Evolutionary conservation across 2,888 invertebrate genomes (phyloP).

Genomic region (Synanthedon tipuliformis): DNA sequence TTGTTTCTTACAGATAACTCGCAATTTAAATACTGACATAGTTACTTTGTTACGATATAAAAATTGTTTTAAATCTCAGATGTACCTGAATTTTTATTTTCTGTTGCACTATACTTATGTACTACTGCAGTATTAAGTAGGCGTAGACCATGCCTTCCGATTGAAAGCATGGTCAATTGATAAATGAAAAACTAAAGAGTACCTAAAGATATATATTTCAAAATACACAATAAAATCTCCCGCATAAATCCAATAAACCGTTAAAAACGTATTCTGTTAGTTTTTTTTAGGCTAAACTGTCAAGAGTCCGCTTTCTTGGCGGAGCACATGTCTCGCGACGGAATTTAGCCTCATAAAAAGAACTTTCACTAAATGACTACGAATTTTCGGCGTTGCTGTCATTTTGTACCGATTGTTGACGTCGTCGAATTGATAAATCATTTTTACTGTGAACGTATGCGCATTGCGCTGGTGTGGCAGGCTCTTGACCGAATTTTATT

Average conservation of each 20-base stretch:
- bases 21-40: not conserved
- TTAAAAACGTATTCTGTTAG: too few relatives aligned
- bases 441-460: not conserved
- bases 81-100: too few relatives aligned
- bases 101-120: too few relatives aligned
- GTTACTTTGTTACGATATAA: not conserved
- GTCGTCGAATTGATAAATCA: not conserved
- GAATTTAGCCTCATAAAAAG: conserved; percentile 13
- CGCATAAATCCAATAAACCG: too few relatives aligned
- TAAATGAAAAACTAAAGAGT: too few relatives aligned
- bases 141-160: too few relatives aligned
- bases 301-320: conserved; percentile 3
- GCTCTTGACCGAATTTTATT: not conserved
- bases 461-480: not conserved
- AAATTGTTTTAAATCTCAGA: too few relatives aligned
- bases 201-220: too few relatives aligned
- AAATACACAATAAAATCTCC: too few relatives aligned
- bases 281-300: not conserved
- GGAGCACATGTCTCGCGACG: conserved; percentile 15
- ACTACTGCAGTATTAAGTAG: too few relatives aligned
- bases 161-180: too few relatives aligned
- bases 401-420: not conserved
- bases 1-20: conserved; percentile 9
- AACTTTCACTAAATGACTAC: conserved; percentile 15
- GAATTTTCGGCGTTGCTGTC: not conserved